These are phyloP conservation scores for Anastatus disparis DNA, from an alignment of 1,140 invertebrate species.

Conservation along the genomic window DNA sequence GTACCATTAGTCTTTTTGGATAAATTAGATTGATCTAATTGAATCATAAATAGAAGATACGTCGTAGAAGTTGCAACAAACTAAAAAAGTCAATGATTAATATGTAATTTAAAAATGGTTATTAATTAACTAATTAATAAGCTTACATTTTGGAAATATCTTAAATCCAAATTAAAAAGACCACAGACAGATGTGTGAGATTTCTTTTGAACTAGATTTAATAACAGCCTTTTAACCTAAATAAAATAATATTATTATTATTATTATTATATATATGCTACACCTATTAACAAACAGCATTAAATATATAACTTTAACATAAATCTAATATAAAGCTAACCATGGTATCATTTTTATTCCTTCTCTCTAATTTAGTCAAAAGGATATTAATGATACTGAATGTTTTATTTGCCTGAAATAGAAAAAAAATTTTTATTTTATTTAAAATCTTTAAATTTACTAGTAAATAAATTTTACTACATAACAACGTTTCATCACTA, in stretches of 20 bases:
- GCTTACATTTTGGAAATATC: conserved; percentile 3
- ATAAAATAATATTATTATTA: too few relatives aligned
- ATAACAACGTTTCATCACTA: too few relatives aligned
- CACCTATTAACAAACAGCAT: too few relatives aligned
- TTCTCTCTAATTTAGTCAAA: background rate
- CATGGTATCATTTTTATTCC: background rate
- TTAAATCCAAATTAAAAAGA: background rate
- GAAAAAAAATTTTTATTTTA: background rate
- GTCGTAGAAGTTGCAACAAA: background rate
- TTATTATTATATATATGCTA: too few relatives aligned
- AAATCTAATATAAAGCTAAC: background rate
- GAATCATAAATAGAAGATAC: background rate
- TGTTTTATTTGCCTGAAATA: background rate
- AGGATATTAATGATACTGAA: background rate
- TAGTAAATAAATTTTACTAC: too few relatives aligned
- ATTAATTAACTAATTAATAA: background rate
- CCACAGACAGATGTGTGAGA: background rate
- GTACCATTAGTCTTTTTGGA: too few relatives aligned
- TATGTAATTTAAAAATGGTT: background rate
- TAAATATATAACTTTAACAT: too few relatives aligned
- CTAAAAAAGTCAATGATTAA: background rate
- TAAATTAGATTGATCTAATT: background rate
- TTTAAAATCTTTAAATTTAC: too few relatives aligned
- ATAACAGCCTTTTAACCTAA: background rate
- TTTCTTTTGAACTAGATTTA: background rate